Conservation (phyloP, 2,797 vertebrate species). For the Halcyon chelicuti region DNA sequence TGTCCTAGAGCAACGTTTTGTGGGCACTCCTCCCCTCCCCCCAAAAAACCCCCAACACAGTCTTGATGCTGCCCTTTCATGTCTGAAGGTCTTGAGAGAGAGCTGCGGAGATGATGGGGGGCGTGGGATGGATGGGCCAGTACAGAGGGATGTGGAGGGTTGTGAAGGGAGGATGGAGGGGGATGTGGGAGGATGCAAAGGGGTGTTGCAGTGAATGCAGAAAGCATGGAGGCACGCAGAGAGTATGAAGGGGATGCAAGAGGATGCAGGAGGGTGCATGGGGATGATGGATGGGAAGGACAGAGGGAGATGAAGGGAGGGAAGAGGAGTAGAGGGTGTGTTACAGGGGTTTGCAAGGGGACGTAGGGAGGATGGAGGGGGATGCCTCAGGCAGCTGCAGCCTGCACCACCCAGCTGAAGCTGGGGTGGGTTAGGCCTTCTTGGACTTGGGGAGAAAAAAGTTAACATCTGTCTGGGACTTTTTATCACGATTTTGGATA, state of each 20-base stretch:
- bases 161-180: not conserved
- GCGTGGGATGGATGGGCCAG: not conserved
- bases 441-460: not conserved
- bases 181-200: too few species aligned
- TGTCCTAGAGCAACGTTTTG: rapidly evolving
- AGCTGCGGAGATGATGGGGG: rapidly evolving
- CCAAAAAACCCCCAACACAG: rapidly evolving
- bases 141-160: not conserved
- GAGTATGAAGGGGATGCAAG: too few species aligned
- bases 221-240: not conserved
- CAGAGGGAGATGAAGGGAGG: not conserved
- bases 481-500: not conserved
- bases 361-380: too few species aligned
- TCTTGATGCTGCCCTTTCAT: not conserved
- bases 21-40: rapidly evolving
- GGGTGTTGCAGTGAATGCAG: not conserved
- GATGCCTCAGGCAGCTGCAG: rapidly evolving
- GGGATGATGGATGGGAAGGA: not conserved
- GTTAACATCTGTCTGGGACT: not conserved
- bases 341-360: not conserved
- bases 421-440: not conserved
- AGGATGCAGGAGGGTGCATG: not conserved
- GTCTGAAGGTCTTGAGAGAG: rapidly evolving
- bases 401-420: not conserved
- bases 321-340: too few species aligned